phyloP scores from a whole-genome alignment of 2,797 vertebrate species.

The Poecilia wingei region DNA sequence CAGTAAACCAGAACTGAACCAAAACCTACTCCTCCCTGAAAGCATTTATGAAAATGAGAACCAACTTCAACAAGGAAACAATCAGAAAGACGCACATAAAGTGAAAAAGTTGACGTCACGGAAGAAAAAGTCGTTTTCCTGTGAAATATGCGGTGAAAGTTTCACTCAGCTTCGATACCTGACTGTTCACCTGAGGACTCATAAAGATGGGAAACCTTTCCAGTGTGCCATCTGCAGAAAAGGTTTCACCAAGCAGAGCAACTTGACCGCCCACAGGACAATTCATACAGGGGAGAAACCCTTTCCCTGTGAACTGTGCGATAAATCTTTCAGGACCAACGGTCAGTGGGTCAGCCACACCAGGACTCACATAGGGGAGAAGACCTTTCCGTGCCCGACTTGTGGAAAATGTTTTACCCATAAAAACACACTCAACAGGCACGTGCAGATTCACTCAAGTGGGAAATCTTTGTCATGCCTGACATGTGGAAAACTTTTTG shows the following conservation, averaged over 20 bases:
- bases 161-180: neutral
- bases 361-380: neutral
- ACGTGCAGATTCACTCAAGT: neutral
- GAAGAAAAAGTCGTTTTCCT: neutral
- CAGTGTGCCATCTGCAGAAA: neutral
- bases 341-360: slow-evolving; percentile 8
- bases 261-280: neutral
- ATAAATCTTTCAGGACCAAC: slow-evolving; percentile 1
- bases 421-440: neutral
- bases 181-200: neutral
- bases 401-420: neutral
- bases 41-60: neutral
- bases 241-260: neutral
- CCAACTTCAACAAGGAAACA: neutral
- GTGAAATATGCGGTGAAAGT: neutral
- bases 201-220: neutral
- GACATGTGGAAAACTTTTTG: neutral
- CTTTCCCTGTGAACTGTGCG: neutral
- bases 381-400: neutral
- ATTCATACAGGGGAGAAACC: slow-evolving; percentile 1
- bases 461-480: neutral
- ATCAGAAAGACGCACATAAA: neutral
- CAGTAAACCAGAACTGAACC: neutral
- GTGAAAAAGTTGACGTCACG: neutral
- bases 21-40: neutral